phyloP scores from a whole-genome alignment of 2,113 vertebrate genomes.

The Crocuta crocuta region DNA sequence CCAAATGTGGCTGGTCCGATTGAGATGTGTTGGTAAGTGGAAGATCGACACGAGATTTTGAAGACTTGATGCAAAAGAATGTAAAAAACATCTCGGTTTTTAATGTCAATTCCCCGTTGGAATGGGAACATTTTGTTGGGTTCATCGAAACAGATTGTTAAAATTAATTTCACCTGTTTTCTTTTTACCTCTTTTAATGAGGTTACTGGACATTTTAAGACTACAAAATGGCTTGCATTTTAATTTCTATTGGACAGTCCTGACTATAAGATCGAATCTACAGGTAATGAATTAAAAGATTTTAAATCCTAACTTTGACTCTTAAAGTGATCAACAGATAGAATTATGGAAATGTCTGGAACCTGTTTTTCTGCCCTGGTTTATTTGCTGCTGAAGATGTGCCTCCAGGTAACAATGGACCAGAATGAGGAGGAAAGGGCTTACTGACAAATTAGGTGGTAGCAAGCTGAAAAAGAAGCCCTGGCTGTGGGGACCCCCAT shows the following conservation, averaged over 20 bases:
- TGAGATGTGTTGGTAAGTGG: not conserved
- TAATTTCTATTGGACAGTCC: not conserved
- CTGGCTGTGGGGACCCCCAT: not conserved
- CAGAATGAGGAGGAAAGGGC: not conserved
- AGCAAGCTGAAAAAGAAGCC: not conserved
- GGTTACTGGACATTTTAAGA: not conserved
- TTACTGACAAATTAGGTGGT: not conserved
- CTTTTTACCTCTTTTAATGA: not conserved
- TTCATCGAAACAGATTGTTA: not conserved
- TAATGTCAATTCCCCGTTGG: not conserved
- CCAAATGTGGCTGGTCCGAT: not conserved
- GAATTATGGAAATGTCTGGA: not conserved
- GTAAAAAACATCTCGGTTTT: not conserved
- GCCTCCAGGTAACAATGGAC: not conserved
- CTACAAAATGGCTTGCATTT: not conserved
- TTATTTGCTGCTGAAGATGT: not conserved
- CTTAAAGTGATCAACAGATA: not conserved
- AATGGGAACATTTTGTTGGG: not conserved
- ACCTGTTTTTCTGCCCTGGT: not conserved
- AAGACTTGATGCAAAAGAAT: not conserved
- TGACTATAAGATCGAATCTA: not conserved
- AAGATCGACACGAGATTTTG: not conserved
- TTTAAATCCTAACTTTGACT: constrained; percentile 26
- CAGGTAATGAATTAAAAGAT: not conserved
- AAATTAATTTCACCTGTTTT: not conserved